These are phyloP conservation scores for Dasyurus viverrinus DNA, from an alignment of 2,113 vertebrate genomes.

Conservation along the genomic window DNA sequence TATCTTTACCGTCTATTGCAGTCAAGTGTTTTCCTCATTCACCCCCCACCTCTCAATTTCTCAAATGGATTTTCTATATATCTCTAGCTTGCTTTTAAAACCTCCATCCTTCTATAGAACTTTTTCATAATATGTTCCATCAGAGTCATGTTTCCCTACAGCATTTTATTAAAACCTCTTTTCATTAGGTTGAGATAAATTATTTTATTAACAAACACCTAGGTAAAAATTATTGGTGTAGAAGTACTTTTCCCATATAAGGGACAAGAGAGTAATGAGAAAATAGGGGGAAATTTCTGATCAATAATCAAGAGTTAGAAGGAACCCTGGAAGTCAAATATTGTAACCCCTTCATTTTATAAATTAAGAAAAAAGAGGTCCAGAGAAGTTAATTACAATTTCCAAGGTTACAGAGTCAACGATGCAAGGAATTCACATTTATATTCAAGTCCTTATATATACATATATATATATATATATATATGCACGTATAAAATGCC, in stretches of 20 bases:
- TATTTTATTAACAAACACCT: not conserved
- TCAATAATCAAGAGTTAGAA: not conserved
- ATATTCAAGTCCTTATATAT: not conserved
- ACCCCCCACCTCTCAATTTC: not conserved
- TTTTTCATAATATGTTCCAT: not conserved
- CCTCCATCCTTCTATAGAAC: not conserved
- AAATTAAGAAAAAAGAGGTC: not conserved
- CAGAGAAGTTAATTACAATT: not conserved
- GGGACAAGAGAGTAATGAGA: not conserved
- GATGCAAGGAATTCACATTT: not conserved
- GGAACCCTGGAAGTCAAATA: not conserved
- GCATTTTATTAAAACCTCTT: not conserved
- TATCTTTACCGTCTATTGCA: not conserved
- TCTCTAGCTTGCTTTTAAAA: not conserved
- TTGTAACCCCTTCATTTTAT: not conserved
- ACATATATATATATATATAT: too few relatives aligned
- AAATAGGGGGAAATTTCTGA: not conserved
- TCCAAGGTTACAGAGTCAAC: not conserved
- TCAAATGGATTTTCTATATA: not conserved
- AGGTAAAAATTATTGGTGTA: not conserved
- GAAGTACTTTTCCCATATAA: not conserved
- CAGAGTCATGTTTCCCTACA: not conserved
- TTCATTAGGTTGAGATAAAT: not conserved
- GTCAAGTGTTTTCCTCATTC: not conserved
- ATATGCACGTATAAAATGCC: not conserved